Conservation (phyloP, 2,888 invertebrate species). For the Myopa tessellatipennis region DNA sequence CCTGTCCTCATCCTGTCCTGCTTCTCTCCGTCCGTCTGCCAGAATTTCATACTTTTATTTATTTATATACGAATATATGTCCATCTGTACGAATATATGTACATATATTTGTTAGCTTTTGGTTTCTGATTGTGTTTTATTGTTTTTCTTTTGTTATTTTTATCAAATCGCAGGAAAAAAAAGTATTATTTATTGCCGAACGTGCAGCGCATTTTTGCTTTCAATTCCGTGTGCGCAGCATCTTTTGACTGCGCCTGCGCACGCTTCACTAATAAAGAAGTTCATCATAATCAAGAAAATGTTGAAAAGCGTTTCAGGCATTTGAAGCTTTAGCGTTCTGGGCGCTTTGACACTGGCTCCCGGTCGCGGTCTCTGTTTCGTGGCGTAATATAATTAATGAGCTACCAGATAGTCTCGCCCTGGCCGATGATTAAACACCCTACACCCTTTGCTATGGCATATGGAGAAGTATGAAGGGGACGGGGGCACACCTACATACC, state of each 20-base stretch:
- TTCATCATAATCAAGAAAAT: slow-evolving; percentile 39
- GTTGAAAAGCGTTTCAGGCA: slow-evolving; percentile 41
- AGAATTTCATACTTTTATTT: slow-evolving; percentile 7
- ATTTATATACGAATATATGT: not conserved
- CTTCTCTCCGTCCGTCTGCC: not conserved
- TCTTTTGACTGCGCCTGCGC: slow-evolving; percentile 12
- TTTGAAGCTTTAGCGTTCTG: slow-evolving; percentile 5
- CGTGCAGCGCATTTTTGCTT: slow-evolving; percentile 57
- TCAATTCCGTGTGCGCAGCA: not conserved
- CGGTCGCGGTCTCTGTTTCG: not conserved
- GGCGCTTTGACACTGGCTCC: not conserved
- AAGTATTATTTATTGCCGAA: slow-evolving; percentile 63
- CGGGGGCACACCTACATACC: too few species aligned
- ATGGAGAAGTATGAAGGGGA: too few species aligned
- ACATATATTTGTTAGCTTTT: not conserved
- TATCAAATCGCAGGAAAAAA: slow-evolving; percentile 48
- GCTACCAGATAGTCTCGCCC: not conserved
- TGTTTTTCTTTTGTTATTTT: slow-evolving; percentile 4
- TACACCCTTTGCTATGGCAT: too few species aligned
- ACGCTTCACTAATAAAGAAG: slow-evolving; percentile 34
- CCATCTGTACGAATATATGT: not conserved
- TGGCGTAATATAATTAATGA: slow-evolving; percentile 25
- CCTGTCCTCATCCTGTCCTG: not conserved
- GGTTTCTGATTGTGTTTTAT: too few species aligned
- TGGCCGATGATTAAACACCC: too few species aligned